Evolutionary conservation across 92 coral and sea anemone genomes (phyloP).

Genomic region (Porites rus): DNA sequence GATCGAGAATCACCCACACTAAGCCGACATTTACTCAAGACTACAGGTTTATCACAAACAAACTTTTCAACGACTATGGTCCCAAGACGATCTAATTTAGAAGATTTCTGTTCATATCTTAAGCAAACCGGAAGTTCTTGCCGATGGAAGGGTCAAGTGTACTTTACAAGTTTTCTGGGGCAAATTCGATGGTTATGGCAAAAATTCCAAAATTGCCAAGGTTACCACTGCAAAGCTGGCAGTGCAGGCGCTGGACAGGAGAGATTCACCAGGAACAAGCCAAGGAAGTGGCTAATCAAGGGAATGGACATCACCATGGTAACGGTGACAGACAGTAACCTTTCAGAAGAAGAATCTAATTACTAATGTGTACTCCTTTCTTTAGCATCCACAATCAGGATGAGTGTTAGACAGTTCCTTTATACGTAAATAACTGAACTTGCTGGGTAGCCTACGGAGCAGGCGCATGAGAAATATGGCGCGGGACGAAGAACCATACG

Average conservation of each 20-base stretch:
- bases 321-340: neutral
- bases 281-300: no score
- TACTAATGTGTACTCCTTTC: no score
- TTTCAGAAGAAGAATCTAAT: neutral
- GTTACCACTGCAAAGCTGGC: constrained; percentile 75
- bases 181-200: constrained; percentile 67
- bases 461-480: no score
- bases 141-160: constrained; percentile 66
- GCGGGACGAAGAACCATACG: no score
- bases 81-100: neutral
- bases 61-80: no score
- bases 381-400: no score
- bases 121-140: constrained; percentile 62
- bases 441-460: no score
- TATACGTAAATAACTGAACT: no score
- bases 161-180: constrained; percentile 77
- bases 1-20: no score
- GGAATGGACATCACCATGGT: neutral
- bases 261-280: neutral
- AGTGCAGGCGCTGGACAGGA: constrained; percentile 33
- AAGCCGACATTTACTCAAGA: no score
- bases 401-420: no score
- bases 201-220: constrained; percentile 73
- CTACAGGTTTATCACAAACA: no score
- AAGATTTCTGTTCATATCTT: neutral